Base-by-base conservation (phyloP, 2,797 vertebrate genomes). In the Oreonectes daqikongensis region DNA sequence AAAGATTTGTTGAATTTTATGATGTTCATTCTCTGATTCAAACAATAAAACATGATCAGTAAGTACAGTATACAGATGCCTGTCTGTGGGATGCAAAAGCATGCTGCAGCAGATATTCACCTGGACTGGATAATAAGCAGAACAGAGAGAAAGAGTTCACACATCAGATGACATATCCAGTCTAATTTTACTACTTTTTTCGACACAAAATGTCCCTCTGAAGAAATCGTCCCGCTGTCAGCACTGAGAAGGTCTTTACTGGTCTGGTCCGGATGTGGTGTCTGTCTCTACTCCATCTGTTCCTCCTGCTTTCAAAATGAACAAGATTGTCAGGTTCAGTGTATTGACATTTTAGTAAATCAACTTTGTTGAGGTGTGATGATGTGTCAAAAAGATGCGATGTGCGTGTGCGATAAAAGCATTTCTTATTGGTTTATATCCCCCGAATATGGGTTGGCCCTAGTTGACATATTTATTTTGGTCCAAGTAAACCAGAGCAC, bases 1-100 rank as follows among this genome's bases (percentile, higher is more conserved):
- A 74, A 76, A 61, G 67, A 35, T 69, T 46, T 75, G 69, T 63
- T 74, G 70, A 55, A 60, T 28, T 88, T 82, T 82, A 69, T 87
- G 84, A 89, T 85, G 89, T 89, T 89, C 86, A 88, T 90, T 88
- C 84, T 89, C 87, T 88, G 85, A 88, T 90, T 91, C 89, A 91
- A 90, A 90, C 88, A 90, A 87, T 90, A 93, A 91, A 89, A 92
- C 90, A 90, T 86, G 73, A 91, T 81, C 89, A 92, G 75, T 42
- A 12, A 42, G 35, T 35, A 18, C 67, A 75, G 50, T 53, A 63
- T 65, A 81, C 63, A 90, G 91, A 89, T 87, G 91, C 90, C 90
- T 89, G 91, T 90, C 90, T 90, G 89, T 87, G 87, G 89, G 87
- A 90, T 88, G 90, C 87, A 90, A 89, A 86, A 90, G 66, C 83